Conservation (phyloP, 2,888 invertebrate genomes). For the Agelastica alni region DNA sequence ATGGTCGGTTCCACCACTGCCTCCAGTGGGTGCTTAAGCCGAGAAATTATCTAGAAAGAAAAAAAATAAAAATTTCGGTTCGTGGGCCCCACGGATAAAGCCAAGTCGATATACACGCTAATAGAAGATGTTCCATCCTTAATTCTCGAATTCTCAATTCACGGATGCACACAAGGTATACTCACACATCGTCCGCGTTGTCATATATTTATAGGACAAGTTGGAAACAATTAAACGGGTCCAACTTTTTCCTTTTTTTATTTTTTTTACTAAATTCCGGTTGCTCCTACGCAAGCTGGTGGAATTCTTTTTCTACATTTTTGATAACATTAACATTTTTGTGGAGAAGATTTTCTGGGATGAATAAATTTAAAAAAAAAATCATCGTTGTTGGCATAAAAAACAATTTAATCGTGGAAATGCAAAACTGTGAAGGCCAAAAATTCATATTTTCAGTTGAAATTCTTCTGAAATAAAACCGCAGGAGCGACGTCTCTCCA, state of each 20-base stretch:
- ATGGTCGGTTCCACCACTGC: conserved; percentile 6
- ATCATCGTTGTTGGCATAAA: too few relatives aligned
- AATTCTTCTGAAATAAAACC: too few relatives aligned
- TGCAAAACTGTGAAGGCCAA: too few relatives aligned
- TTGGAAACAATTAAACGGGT: conserved; percentile 36
- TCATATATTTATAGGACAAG: conserved; percentile 35
- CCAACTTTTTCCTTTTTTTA: conserved; percentile 20
- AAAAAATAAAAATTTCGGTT: conserved; percentile 28
- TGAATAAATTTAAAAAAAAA: too few relatives aligned
- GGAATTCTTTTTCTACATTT: too few relatives aligned
- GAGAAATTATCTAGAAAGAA: conserved; percentile 29
- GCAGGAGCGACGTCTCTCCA: too few relatives aligned
- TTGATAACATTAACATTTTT: too few relatives aligned
- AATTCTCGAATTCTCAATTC: conserved; percentile 5
- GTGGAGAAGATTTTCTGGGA: too few relatives aligned
- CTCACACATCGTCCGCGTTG: background rate
- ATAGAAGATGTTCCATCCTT: background rate
- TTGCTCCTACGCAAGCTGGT: conserved; percentile 29
- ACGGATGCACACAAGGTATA: too few relatives aligned
- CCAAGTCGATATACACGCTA: conserved; percentile 32
- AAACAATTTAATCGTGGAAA: too few relatives aligned
- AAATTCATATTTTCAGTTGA: too few relatives aligned
- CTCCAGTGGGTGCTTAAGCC: background rate
- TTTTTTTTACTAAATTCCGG: conserved; percentile 6
- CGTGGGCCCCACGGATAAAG: conserved; percentile 26